Conservation (phyloP, 2,888 invertebrate species). For the Tetanocera ferruginea region DNA sequence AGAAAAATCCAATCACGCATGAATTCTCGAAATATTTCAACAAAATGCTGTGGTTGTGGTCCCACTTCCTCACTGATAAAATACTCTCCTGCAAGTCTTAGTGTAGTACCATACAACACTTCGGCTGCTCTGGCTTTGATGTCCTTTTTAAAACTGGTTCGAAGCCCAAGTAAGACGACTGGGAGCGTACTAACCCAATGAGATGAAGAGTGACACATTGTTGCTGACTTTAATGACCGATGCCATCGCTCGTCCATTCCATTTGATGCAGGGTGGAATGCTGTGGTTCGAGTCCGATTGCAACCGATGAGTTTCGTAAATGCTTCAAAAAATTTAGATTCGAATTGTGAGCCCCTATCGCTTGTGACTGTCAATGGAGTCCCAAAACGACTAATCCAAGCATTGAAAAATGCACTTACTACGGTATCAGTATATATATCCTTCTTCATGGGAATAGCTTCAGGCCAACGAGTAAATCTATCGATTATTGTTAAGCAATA, state of each 20-base stretch:
- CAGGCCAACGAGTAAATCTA: slow-evolving; percentile 46
- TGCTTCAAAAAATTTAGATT: neutral
- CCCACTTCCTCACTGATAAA: neutral
- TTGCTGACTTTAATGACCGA: no score
- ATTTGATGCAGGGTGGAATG: neutral
- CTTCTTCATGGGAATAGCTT: slow-evolving; percentile 47
- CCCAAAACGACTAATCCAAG: slow-evolving; percentile 68
- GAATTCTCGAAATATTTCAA: neutral
- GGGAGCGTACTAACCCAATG: no score
- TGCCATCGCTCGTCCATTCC: neutral
- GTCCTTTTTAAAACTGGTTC: neutral
- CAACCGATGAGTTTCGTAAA: neutral
- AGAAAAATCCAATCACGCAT: no score
- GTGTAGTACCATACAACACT: neutral
- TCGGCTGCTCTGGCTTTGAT: neutral
- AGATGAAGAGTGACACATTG: no score
- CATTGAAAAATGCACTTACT: slow-evolving; percentile 56
- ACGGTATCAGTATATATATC: slow-evolving; percentile 45
- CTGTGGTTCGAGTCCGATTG: neutral
- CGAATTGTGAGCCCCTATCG: neutral
- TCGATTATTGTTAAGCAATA: neutral
- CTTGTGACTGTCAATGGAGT: slow-evolving; percentile 55
- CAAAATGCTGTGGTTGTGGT: neutral
- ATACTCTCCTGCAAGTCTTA: slow-evolving; percentile 6
- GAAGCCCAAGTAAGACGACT: neutral